Base-by-base conservation (phyloP, 1,140 invertebrate species). In the Elymnias hypermnestra region DNA sequence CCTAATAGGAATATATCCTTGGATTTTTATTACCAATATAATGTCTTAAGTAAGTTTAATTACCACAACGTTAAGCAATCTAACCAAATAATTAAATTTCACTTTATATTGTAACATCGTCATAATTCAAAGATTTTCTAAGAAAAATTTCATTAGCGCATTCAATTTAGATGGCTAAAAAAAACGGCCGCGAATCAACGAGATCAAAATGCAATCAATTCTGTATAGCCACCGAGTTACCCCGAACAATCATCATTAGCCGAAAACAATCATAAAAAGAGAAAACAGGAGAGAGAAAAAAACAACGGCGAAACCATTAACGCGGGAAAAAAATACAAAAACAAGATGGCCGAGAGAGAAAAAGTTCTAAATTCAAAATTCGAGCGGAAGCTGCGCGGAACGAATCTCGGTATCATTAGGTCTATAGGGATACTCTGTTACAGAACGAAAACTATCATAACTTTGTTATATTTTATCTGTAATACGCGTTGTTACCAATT, bases 341-440 rank as follows among this genome's bases (percentile, higher is more conserved):
- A 65, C n/a, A 63, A 52, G 18, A 48, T 52, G 42, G 46, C 58
- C 53, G 59, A 53, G 57, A 69, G 67, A 55, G 54, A 68, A 71
- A 70, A 65, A 63, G 57, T 64, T 67, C 59, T 50, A 73, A 72
- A 73, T 69, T 73, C 57, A 60, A 71, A 66, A 64, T 57, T 49
- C 46, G 72, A 68, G 58, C 73, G 73, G 73, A 77, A 77, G 71
- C 73, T 63, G 59, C 31, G 65, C 66, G 71, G 44, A 74, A 74
- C 73, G 69, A 77, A 77, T 77, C 53, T 57, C 47, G 53, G 57
- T 72, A 71, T 71, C 66, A 77, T 74, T 77, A 74, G 56, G 42
- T 62, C 63, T 65, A 12, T 29, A 6, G 26, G 10, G 26, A 5
- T 1, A 2, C 26, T 2, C 7, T 5, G 9, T 12, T 5, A 29